phyloP scores from a whole-genome alignment of 2,113 vertebrate species.

The Cyphomyrus plagiostoma region DNA sequence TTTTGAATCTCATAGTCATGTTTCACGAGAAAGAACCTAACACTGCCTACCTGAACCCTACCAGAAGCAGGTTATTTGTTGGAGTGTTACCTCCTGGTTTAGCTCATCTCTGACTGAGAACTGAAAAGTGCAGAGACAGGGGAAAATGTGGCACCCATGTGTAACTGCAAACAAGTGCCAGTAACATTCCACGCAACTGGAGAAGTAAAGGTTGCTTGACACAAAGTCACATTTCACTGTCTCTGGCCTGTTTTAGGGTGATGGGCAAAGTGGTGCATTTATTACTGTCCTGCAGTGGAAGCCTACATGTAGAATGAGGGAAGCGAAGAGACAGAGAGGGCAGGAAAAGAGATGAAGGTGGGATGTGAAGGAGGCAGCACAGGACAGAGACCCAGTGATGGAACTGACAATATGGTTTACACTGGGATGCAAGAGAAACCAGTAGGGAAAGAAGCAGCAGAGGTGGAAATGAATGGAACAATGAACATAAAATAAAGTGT shows the following conservation, averaged over 20 bases:
- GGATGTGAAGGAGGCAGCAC: not conserved
- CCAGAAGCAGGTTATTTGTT: not conserved
- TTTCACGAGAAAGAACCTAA: not conserved
- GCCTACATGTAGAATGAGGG: not conserved
- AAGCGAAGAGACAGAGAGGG: not conserved
- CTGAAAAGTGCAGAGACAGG: not conserved
- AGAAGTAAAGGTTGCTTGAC: not conserved
- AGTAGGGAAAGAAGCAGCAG: not conserved
- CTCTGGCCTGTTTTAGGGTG: not conserved
- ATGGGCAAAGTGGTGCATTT: not conserved
- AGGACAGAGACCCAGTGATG: not conserved
- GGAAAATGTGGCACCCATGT: not conserved
- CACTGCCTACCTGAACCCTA: not conserved
- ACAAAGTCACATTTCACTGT: not conserved
- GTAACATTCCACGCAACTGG: not conserved
- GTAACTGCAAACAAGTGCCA: not conserved
- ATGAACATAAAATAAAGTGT: not conserved
- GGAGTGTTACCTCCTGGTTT: not conserved
- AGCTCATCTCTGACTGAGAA: not conserved
- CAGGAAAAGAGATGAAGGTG: not conserved
- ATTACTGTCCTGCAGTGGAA: not conserved
- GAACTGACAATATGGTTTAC: not conserved
- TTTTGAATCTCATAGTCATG: slow-evolving; percentile 32
- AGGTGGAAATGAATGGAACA: not conserved
- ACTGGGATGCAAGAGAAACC: not conserved